Evolutionary conservation across 2,113 vertebrate genomes (phyloP), one percentile per base, ranked within the genome.

Genomic region (Lagopus muta): DNA sequence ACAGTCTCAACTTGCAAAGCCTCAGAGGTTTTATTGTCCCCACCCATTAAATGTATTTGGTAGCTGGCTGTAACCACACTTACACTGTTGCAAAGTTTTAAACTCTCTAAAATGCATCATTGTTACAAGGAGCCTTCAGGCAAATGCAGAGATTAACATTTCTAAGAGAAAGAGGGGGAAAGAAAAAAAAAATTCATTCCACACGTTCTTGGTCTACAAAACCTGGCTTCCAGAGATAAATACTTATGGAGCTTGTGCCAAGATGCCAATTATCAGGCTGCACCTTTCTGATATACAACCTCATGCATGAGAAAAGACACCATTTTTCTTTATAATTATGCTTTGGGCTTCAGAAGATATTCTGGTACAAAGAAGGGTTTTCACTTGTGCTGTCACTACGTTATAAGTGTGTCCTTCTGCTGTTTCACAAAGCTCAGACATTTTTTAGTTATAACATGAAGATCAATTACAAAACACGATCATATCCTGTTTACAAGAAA

Each of bases 81-180:
- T 82, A 82, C 42, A 83, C 42, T 92, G 61, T 86, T 95, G 73
- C 86, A 95, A 92, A 82, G 70, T 83, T 82, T 94, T 88, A 94
- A 94, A 91, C 82, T 90, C 40, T 88, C 75, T 86, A 92, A 93
- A 97, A 94, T 58, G 38, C n/a, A 91, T 93, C 65, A 70, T 43
- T 91, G 76, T 94, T 96, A 72, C 60, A 84, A 96, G 52, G 16
- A 96, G 64, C 88, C 91, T 95, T 90, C 72, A 92, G 89, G 92
- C 95, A 97, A 84, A 92, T 93, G 80, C 43, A 96, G 94, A 97
- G 81, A 97, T 86, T 67, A 84, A 94, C 66, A 83, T 91, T 95
- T 93, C 94, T 93, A 86, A 93, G 83, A 82, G 86, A 91, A 82
- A 86, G 22, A 90, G 61, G 52, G 25, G 94, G 69, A 88, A 96